Percentiles rank a stretch among this genome's conserved stretches.
phyloP scores from a whole-genome alignment of 2,888 invertebrate species.

The Coremacera marginata region DNA sequence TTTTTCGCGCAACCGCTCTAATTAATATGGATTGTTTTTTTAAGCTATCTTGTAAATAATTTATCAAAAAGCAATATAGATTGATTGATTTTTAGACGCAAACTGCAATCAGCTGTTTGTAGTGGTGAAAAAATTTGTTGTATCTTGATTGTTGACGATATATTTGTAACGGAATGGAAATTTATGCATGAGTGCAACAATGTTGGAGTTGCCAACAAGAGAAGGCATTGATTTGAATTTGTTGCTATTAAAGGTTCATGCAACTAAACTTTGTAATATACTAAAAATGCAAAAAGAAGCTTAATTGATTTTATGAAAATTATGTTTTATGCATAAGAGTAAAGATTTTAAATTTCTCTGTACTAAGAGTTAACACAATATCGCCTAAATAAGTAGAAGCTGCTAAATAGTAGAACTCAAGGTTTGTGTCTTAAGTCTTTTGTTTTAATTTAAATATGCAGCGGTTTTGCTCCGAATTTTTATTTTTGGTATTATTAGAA shows the following conservation, averaged over 20 bases:
- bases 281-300: not conserved
- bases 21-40: slow-evolving; percentile 6
- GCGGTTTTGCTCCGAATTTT: no score
- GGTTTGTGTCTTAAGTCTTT: slow-evolving; percentile 46
- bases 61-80: not conserved
- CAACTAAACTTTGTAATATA: no score
- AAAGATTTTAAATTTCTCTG: no score
- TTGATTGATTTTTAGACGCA: slow-evolving; percentile 3
- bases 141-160: not conserved
- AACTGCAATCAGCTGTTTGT: not conserved
- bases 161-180: not conserved
- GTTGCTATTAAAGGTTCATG: no score
- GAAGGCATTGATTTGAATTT: no score
- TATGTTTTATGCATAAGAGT: not conserved
- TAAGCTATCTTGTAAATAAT: not conserved
- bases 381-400: no score
- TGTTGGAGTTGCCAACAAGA: not conserved
- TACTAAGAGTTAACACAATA: no score
- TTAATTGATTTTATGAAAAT: not conserved
- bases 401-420: not conserved
- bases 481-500: no score
- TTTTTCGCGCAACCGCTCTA: not conserved
- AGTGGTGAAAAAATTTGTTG: not conserved
- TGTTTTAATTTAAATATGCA: no score
- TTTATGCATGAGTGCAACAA: not conserved